Percentiles rank a stretch among this genome's conserved stretches.
Evolutionary conservation across 2,797 vertebrate species (phyloP).

Genomic region (Leontocebus nigricollis): DNA sequence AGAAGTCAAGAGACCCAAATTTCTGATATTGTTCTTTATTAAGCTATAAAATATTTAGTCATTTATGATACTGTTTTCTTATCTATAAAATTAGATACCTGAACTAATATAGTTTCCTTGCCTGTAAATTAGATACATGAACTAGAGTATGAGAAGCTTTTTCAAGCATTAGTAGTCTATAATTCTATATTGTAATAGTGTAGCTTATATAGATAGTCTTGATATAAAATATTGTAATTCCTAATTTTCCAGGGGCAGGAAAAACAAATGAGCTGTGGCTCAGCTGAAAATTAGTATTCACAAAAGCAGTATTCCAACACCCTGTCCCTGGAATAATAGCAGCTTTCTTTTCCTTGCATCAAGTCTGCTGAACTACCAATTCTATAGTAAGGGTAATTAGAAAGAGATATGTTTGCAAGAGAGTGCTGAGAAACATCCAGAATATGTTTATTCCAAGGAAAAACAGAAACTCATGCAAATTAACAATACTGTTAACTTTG

Average conservation of each 20-base stretch:
- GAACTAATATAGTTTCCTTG: not conserved
- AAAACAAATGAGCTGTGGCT: constrained; percentile 1
- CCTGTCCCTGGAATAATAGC: constrained; percentile 13
- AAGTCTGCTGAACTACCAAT: not conserved
- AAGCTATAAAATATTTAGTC: constrained; percentile 6
- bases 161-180: constrained; percentile 5
- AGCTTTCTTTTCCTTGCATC: constrained; percentile 39
- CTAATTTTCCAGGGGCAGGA: not conserved
- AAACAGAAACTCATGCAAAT: constrained; percentile 66
- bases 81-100: constrained; percentile 41
- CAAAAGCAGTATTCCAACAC: not conserved
- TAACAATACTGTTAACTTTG: constrained; percentile 68
- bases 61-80: not conserved
- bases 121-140: constrained; percentile 40
- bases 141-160: not conserved
- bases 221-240: constrained; percentile 38
- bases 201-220: constrained; percentile 4
- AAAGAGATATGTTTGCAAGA: constrained; percentile 52
- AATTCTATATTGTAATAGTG: not conserved
- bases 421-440: constrained; percentile 55
- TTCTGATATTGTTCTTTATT: not conserved
- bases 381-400: constrained; percentile 52
- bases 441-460: constrained; percentile 64
- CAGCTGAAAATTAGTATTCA: constrained; percentile 49
- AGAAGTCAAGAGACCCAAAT: not conserved